These are phyloP conservation scores for Hemiscyllium ocellatum DNA, from an alignment of 2,113 vertebrate species.

Conservation along the genomic window DNA sequence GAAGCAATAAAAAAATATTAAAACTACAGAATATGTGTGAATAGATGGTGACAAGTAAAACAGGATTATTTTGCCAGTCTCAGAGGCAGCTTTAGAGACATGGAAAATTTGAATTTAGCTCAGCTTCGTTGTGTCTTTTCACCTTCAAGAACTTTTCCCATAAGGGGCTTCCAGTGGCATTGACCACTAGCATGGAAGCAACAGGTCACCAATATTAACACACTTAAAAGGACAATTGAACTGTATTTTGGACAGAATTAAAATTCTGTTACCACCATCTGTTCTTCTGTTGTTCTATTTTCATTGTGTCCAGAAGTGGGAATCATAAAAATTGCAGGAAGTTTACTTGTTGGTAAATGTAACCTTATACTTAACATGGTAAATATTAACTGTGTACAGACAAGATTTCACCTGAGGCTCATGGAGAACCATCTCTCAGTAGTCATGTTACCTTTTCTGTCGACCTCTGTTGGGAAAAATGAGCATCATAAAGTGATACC, in stretches of 20 bases:
- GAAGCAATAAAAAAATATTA: background rate
- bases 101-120: background rate
- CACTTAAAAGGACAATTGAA: background rate
- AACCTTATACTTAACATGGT: too few species aligned
- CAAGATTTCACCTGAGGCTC: too few species aligned
- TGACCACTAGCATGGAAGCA: background rate
- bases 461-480: too few species aligned
- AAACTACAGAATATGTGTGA: background rate
- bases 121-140: background rate
- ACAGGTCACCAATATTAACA: background rate
- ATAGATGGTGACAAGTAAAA: background rate
- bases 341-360: too few species aligned
- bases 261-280: background rate
- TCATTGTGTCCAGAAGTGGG: too few species aligned
- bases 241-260: background rate
- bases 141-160: background rate
- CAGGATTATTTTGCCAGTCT: background rate
- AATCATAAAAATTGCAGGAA: too few species aligned
- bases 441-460: too few species aligned
- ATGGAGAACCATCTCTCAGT: too few species aligned
- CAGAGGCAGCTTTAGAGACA: background rate
- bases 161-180: background rate
- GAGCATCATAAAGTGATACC: too few species aligned
- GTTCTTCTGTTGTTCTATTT: too few species aligned
- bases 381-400: too few species aligned